phyloP scores from a whole-genome alignment of 2,888 invertebrate genomes.

The Saturnia pavonia region DNA sequence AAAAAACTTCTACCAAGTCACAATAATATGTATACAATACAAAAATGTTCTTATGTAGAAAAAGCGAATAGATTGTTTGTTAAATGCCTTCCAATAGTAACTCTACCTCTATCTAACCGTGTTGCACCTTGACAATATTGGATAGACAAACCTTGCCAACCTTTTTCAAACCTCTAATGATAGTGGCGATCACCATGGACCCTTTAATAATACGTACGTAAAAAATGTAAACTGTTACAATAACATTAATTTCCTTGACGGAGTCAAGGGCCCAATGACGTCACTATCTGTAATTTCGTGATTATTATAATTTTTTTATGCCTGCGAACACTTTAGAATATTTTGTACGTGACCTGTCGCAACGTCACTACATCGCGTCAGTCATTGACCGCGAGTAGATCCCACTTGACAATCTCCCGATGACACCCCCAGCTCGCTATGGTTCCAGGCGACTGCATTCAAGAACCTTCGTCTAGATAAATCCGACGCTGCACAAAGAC shows the following conservation, averaged over 20 bases:
- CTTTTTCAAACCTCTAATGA: too few relatives aligned
- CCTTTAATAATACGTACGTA: too few relatives aligned
- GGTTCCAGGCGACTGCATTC: slow-evolving; percentile 44
- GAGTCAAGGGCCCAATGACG: too few relatives aligned
- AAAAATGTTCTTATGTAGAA: neutral
- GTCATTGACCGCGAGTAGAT: slow-evolving; percentile 31
- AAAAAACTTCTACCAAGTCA: neutral
- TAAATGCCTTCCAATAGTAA: neutral
- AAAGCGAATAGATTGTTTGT: neutral
- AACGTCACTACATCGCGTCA: slow-evolving; percentile 27
- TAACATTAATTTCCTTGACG: too few relatives aligned
- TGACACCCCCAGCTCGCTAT: slow-evolving; percentile 34
- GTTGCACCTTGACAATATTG: neutral
- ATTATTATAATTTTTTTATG: too few relatives aligned
- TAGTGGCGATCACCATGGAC: too few relatives aligned
- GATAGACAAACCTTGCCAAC: neutral
- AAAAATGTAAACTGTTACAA: too few relatives aligned
- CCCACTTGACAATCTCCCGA: slow-evolving; percentile 14
- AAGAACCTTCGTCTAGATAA: slow-evolving; percentile 57
- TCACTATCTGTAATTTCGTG: too few relatives aligned
- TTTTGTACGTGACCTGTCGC: slow-evolving; percentile 39
- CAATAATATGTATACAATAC: neutral
- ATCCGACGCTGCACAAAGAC: slow-evolving; percentile 57
- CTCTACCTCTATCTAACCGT: neutral
- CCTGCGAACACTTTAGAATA: neutral